Evolutionary conservation across 2,888 invertebrate genomes (phyloP).

Genomic region (Eristalis pertinax): DNA sequence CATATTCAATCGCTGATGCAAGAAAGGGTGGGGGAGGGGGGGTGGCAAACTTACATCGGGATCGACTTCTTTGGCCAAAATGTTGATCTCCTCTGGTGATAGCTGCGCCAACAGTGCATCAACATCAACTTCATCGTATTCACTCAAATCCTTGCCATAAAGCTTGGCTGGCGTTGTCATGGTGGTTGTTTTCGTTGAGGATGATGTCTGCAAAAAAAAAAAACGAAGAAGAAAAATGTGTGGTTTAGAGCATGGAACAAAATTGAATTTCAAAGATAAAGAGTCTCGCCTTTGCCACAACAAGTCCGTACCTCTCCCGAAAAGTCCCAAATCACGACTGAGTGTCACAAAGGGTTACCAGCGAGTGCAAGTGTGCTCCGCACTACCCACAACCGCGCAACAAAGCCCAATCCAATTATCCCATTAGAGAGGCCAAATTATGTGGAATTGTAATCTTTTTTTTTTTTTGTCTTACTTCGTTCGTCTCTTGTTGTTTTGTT

Average conservation of each 20-base stretch:
- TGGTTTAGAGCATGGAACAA: not conserved
- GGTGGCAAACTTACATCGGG: conserved; percentile 94
- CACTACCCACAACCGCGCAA: conserved; percentile 25
- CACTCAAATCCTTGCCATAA: conserved; percentile 93
- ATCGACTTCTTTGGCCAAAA: conserved; percentile 99
- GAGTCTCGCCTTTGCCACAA: not conserved
- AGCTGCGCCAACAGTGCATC: conserved; percentile 96
- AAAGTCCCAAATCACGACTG: conserved; percentile 64
- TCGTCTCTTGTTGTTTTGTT: not conserved
- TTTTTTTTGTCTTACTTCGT: conserved; percentile 21
- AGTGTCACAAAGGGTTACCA: conserved; percentile 58
- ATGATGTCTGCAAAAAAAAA: conserved; percentile 88
- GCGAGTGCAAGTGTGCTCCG: conserved; percentile 11
- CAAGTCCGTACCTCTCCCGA: conserved; percentile 33
- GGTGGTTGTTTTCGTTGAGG: conserved; percentile 93
- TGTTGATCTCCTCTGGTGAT: conserved; percentile 96
- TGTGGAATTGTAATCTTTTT: conserved; percentile 46
- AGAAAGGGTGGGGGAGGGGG: no score
- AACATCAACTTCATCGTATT: conserved; percentile 97
- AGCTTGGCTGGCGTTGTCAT: conserved; percentile 95
- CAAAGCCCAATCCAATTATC: conserved; percentile 70
- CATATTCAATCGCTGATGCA: not conserved
- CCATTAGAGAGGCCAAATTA: conserved; percentile 63
- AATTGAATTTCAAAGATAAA: not conserved
- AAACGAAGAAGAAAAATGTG: conserved; percentile 5